These are phyloP conservation scores for Taphrorychus bicolor DNA, from an alignment of 2,888 invertebrate species.

Conservation along the genomic window DNA sequence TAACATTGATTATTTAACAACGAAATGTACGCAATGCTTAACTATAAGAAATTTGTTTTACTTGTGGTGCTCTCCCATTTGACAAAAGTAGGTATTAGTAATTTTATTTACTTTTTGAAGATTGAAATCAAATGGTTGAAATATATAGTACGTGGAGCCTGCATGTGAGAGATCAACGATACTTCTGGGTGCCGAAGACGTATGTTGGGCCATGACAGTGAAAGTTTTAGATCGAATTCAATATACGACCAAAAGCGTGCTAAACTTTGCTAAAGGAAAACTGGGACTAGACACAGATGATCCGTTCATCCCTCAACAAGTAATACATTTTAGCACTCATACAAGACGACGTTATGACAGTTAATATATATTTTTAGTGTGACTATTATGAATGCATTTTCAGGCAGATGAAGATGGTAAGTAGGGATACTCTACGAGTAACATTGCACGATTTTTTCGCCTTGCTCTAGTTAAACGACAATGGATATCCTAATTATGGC, in stretches of 20 bases:
- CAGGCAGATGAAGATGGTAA: conserved; percentile 45
- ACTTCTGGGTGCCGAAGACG: conserved; percentile 48
- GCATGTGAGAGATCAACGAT: conserved; percentile 47
- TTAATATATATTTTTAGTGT: conserved; percentile 32
- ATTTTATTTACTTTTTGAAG: too few relatives aligned
- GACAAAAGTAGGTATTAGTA: too few relatives aligned
- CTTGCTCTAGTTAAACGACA: conserved; percentile 49
- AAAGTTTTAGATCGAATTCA: conserved; percentile 50
- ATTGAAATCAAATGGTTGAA: too few relatives aligned
- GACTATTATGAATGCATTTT: conserved; percentile 48
- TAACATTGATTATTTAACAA: too few relatives aligned
- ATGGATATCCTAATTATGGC: conserved; percentile 47
- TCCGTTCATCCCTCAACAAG: conserved; percentile 49
- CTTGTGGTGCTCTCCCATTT: not conserved
- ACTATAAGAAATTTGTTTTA: not conserved
- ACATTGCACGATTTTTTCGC: conserved; percentile 13
- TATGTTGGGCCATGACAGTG: conserved; percentile 49
- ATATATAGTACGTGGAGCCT: conserved; percentile 37
- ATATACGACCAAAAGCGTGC: conserved; percentile 50
- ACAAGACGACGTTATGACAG: too few relatives aligned
- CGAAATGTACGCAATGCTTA: too few relatives aligned
- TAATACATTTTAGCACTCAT: conserved; percentile 25
- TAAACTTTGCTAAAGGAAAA: conserved; percentile 53
- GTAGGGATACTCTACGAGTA: conserved; percentile 40
- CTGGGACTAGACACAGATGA: conserved; percentile 48